Percentiles rank a stretch among this genome's conserved stretches.
Conservation (phyloP, 2,113 vertebrate species). For the Perognathus longimembris region DNA sequence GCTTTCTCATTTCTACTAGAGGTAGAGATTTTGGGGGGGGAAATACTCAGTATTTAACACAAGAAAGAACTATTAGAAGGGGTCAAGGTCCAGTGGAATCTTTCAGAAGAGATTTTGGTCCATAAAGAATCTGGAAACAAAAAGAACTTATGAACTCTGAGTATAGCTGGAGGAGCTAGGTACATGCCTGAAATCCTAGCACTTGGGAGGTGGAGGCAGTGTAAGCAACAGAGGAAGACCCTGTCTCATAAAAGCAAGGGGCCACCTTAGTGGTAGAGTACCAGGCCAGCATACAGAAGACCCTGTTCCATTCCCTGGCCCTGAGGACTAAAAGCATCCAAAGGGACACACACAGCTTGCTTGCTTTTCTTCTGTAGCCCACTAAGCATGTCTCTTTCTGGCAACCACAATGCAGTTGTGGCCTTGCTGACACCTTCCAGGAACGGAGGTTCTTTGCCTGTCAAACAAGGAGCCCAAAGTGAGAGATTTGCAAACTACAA, state of each 20-base stretch:
- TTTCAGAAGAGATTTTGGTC: neutral
- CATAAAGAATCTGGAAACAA: no score
- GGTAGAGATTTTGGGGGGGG: neutral
- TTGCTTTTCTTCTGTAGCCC: neutral
- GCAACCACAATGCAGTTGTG: neutral
- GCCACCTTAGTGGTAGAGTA: neutral
- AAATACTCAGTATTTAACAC: neutral
- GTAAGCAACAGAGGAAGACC: neutral
- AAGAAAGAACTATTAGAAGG: neutral
- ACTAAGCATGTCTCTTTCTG: neutral
- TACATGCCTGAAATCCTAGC: neutral
- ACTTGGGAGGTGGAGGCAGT: neutral
- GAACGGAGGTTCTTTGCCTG: conserved; percentile 9
- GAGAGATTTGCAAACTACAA: neutral
- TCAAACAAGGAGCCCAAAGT: neutral
- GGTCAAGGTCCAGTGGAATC: neutral
- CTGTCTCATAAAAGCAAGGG: neutral
- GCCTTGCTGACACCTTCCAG: neutral
- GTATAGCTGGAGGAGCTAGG: no score
- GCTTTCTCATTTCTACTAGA: neutral
- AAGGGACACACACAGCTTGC: no score
- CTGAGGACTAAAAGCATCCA: neutral
- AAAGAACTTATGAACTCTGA: neutral
- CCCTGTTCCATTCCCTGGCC: neutral
- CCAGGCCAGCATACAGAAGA: neutral